Evolutionary conservation across 2,113 vertebrate genomes (phyloP).

Genomic region (Entomyzon cyanotis): DNA sequence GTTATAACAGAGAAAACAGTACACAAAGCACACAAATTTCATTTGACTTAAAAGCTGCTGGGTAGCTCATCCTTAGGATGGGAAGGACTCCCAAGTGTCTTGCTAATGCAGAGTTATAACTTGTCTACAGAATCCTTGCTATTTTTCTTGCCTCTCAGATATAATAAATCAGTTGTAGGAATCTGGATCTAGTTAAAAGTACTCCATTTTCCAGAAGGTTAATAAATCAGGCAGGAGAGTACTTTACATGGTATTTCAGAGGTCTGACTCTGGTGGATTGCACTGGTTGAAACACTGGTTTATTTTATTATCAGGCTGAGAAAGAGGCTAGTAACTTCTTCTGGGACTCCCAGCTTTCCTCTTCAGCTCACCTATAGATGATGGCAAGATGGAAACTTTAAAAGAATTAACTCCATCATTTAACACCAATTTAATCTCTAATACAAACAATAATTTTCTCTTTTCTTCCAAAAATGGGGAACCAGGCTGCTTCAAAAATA

Average conservation of each 20-base stretch:
- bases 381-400: neutral
- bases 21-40: neutral
- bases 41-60: neutral
- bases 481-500: neutral
- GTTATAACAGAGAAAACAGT: neutral
- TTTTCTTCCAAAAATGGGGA: neutral
- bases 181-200: neutral
- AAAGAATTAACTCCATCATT: neutral
- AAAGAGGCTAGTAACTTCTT: neutral
- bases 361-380: fast-evolving
- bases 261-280: neutral
- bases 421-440: neutral
- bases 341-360: neutral
- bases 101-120: neutral
- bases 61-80: neutral
- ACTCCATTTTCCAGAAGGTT: neutral
- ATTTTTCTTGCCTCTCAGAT: neutral
- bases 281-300: neutral
- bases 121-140: neutral
- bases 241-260: neutral
- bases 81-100: neutral
- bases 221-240: neutral
- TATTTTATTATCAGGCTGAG: neutral
- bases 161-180: neutral
- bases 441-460: neutral